A percentile compares a stretch with the other conserved stretches of the same genome.
Conservation (phyloP, 2,888 invertebrate genomes). For the Pristionchus fissidentatus region DNA sequence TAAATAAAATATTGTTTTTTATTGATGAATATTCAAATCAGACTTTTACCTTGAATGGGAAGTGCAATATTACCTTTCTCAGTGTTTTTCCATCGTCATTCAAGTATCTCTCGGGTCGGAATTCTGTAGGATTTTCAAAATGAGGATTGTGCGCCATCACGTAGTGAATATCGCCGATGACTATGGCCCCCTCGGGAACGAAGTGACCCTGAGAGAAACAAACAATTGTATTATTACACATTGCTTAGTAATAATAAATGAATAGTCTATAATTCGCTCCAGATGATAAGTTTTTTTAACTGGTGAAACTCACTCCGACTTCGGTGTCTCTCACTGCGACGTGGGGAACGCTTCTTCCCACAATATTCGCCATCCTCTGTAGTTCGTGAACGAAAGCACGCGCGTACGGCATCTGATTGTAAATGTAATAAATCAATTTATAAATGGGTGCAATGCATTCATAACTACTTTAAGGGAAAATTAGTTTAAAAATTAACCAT, state of each 20-base stretch:
- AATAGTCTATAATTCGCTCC: too few relatives aligned
- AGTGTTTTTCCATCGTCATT: constrained; percentile 2
- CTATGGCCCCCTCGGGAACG: neutral
- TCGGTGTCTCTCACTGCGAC: neutral
- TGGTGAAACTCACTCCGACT: neutral
- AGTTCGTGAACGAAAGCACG: neutral
- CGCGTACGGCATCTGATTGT: neutral
- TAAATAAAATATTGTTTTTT: too few relatives aligned
- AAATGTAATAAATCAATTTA: too few relatives aligned
- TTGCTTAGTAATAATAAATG: too few relatives aligned
- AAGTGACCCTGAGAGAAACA: neutral
- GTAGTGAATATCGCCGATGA: constrained; percentile 11
- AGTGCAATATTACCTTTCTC: neutral
- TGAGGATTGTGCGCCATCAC: constrained; percentile 9
- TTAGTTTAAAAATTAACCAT: too few relatives aligned
- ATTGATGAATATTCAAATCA: too few relatives aligned
- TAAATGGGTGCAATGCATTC: too few relatives aligned
- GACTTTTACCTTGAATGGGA: too few relatives aligned
- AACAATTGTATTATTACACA: too few relatives aligned
- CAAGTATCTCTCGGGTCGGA: constrained; percentile 24
- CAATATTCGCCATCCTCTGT: neutral
- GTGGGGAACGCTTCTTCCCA: neutral
- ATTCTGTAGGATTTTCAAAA: constrained; percentile 24
- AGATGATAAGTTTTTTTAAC: too few relatives aligned
- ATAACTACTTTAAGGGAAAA: neutral